A percentile compares a stretch with the other conserved stretches of the same genome.
Evolutionary conservation across 2,797 vertebrate genomes (phyloP).

Genomic region (Tapirus indicus): DNA sequence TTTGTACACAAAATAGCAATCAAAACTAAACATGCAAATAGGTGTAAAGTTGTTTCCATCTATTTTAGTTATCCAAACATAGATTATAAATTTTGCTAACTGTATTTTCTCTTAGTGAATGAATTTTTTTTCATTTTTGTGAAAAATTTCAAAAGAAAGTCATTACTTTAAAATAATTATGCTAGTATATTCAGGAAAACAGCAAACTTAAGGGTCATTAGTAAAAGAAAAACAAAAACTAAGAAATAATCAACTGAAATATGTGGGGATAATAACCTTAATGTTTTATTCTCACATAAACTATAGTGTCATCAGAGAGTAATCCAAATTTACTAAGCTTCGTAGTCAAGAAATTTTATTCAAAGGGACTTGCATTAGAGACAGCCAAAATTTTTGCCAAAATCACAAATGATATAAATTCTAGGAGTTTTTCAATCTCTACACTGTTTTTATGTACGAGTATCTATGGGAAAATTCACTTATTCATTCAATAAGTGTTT

Average conservation of each 20-base stretch:
- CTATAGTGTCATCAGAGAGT: neutral
- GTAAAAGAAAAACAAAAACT: neutral
- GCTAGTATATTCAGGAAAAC: neutral
- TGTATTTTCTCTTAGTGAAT: neutral
- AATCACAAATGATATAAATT: neutral
- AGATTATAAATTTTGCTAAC: neutral
- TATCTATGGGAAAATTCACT: neutral
- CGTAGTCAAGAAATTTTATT: neutral
- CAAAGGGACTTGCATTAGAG: neutral
- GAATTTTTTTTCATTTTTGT: neutral
- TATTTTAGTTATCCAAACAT: neutral
- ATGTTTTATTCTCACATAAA: neutral
- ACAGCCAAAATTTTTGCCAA: neutral
- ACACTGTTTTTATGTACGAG: neutral
- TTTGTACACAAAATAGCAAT: neutral
- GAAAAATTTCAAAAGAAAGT: neutral
- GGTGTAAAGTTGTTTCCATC: neutral
- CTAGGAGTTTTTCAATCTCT: neutral
- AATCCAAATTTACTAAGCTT: slow-evolving; percentile 6
- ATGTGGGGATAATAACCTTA: neutral
- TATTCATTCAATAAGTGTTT: neutral
- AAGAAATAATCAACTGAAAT: neutral
- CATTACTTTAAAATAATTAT: slow-evolving; percentile 3
- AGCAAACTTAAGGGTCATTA: neutral
- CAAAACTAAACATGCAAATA: neutral